Percentiles rank a stretch among this genome's conserved stretches.
phyloP scores from a whole-genome alignment of 92 coral and sea anemone genomes.

The Blastomussa wellsi region DNA sequence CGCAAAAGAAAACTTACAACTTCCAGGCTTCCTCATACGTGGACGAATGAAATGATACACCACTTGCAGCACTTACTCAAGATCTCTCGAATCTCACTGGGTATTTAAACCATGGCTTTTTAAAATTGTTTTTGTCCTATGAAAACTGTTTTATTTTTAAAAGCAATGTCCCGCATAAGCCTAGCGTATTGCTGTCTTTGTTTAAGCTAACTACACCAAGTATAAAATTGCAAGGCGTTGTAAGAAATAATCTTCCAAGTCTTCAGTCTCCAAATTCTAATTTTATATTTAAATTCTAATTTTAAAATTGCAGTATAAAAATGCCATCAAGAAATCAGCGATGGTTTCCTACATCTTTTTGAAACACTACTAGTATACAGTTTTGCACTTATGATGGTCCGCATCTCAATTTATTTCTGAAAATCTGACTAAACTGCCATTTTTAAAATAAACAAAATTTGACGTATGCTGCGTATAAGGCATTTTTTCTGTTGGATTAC shows the following conservation, averaged over 20 bases:
- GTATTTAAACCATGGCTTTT: background rate
- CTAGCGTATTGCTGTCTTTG: background rate
- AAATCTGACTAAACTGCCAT: background rate
- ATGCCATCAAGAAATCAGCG: background rate
- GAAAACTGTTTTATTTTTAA: background rate
- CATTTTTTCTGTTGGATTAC: background rate
- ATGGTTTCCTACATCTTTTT: background rate
- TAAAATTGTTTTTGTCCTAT: background rate
- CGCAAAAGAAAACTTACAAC: background rate
- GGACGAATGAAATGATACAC: background rate
- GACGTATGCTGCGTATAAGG: background rate
- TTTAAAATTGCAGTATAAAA: too few species aligned
- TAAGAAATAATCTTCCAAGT: background rate
- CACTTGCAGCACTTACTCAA: background rate
- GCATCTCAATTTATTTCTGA: background rate
- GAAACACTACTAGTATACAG: background rate
- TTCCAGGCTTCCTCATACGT: background rate
- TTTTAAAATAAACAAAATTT: conserved; percentile 1
- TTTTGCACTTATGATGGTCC: background rate
- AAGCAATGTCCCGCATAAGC: background rate
- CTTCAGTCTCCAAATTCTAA: too few species aligned
- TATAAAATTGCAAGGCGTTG: background rate
- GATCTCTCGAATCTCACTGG: background rate
- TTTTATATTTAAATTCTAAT: too few species aligned
- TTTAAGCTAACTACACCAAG: background rate